Conservation (phyloP, 2,113 vertebrate species). For the Chionis minor region DNA sequence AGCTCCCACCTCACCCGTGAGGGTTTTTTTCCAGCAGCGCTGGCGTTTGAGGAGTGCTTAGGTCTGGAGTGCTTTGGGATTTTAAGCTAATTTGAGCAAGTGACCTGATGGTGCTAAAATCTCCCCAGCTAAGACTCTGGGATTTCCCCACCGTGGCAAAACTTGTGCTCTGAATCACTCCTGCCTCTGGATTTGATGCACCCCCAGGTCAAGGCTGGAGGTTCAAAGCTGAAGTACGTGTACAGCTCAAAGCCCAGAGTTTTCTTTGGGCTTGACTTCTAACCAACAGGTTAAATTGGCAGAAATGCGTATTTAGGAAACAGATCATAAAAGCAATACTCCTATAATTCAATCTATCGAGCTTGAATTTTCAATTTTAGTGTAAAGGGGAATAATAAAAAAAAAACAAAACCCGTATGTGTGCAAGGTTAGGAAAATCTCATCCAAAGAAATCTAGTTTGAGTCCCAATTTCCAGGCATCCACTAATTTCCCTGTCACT, state of each 20-base stretch:
- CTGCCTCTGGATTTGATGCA: neutral
- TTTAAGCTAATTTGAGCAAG: constrained; percentile 5
- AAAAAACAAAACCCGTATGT: neutral
- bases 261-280: neutral
- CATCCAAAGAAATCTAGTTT: neutral
- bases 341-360: neutral
- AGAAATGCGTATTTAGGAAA: neutral
- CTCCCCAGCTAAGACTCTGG: neutral
- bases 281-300: neutral
- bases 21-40: neutral
- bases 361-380: neutral
- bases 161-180: neutral
- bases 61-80: neutral
- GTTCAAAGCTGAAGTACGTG: neutral
- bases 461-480: constrained; percentile 23
- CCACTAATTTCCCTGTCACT: neutral
- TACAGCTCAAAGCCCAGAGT: neutral
- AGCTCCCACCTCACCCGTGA: neutral
- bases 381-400: neutral
- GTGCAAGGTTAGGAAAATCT: neutral
- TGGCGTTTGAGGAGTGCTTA: neutral
- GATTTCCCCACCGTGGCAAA: neutral
- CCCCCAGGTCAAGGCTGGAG: neutral
- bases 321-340: neutral
- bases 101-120: neutral